Base-by-base conservation (phyloP, 1,140 invertebrate species). In the Anastrepha ludens region DNA sequence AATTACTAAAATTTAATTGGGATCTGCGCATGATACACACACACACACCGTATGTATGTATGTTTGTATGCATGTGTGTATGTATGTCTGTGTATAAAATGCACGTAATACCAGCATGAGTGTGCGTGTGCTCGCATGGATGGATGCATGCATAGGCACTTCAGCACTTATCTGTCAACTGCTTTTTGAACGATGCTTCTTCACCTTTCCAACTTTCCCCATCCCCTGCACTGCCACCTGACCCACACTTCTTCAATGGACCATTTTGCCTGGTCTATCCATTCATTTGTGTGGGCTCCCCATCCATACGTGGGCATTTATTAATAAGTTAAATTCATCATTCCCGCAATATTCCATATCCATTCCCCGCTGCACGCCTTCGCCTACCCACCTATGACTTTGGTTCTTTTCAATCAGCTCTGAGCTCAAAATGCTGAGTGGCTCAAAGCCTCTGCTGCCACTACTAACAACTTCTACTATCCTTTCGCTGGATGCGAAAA, bases 271-370 rank as follows among this genome's bases (percentile, higher is more conserved):
- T 55, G 50, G 50, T 55, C 50, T 55, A 55, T 55, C 70, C 47
- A 29, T 11, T 44, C 67, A 47, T 17, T 17, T 50, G 44, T 55
- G 60, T 62, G 60, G 4, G 60, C n/a, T 4, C 1, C 74, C 17
- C 44, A 81, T 20, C 44, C 41, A 55, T 41, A 47, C 50, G 8
- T 55, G 6, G 50, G 74, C 74, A 81, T 81, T 81, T 81, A 81
- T 81, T 81, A 81, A 81, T 81, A 81, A 81, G 74, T 81, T 81
- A 81, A 81, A 81, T 81, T 81, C 74, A 81, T 81, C 74, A 81
- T 55, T 17, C 74, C 20, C 47, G 17, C 20, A 74, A 81, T 55
- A 81, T n/a, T 13, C 15, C 60, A 17, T 17, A 17, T 9, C 60
- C 15, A 13, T 6, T n/a, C 60, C n/a, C 60, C n/a, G 13, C n/a